A percentile compares a stretch with the other conserved stretches of the same genome.
These are phyloP conservation scores for Drosophila hydei DNA, from an alignment of 1,140 invertebrate species.

Conservation along the genomic window DNA sequence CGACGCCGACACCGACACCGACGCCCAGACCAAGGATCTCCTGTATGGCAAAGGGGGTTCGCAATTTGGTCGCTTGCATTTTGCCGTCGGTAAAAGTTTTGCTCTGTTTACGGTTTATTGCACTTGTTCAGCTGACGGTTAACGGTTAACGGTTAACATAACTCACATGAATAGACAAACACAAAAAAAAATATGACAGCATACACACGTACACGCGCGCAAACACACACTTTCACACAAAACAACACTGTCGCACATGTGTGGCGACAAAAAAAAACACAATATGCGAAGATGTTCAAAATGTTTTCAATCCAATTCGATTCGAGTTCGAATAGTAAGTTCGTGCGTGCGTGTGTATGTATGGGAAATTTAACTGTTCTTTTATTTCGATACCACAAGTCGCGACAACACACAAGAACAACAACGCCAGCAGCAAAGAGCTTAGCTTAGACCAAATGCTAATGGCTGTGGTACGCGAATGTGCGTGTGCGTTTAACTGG, in stretches of 20 bases:
- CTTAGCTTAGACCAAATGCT: slow-evolving; percentile 4
- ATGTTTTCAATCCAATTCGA: slow-evolving; percentile 11
- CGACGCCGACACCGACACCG: slow-evolving; percentile 78
- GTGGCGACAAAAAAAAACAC: slow-evolving; percentile 6
- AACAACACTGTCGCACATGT: slow-evolving; percentile 23
- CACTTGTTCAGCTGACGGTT: slow-evolving; percentile 28
- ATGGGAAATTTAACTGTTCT: slow-evolving; percentile 22
- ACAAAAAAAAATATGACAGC: slow-evolving; percentile 17
- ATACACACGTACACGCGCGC: slow-evolving; percentile 4
- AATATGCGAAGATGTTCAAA: background rate
- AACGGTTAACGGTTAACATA: slow-evolving; percentile 32
- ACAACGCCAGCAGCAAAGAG: slow-evolving; percentile 13
- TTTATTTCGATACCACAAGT: slow-evolving; percentile 17
- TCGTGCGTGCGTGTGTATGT: background rate
- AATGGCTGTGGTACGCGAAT: slow-evolving; percentile 10
- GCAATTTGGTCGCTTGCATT: slow-evolving; percentile 84
- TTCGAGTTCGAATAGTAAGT: background rate
- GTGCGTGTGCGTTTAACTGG: slow-evolving; percentile 12
- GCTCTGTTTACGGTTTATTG: slow-evolving; percentile 29
- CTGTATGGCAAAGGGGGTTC: slow-evolving; percentile 95
- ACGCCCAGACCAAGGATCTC: slow-evolving; percentile 92
- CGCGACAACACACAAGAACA: slow-evolving; percentile 21
- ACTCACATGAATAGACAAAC: slow-evolving; percentile 12
- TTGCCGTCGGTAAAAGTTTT: slow-evolving; percentile 61
- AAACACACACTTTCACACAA: background rate